phyloP scores from a whole-genome alignment of 2,113 vertebrate genomes.

The Epinephelus moara region DNA sequence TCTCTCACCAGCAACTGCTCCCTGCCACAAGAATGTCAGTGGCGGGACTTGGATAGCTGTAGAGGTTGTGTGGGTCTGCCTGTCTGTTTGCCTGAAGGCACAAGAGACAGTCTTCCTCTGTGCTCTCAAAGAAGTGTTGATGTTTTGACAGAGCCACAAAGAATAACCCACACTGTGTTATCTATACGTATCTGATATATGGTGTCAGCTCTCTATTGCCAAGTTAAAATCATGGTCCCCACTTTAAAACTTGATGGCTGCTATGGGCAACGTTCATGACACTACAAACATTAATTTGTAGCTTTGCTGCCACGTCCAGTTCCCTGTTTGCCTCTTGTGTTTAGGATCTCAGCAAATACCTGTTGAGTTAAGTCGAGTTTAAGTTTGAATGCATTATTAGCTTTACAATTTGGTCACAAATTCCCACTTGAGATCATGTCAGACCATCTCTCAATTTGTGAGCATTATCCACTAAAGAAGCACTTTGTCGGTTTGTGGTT shows the following conservation, averaged over 20 bases:
- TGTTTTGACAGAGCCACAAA: constrained; percentile 26
- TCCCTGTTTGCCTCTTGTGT: background rate
- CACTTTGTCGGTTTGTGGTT: constrained; percentile 25
- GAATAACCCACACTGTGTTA: background rate
- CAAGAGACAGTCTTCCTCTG: background rate
- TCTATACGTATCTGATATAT: constrained; percentile 10
- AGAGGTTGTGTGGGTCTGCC: constrained; percentile 8
- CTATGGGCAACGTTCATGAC: constrained; percentile 4
- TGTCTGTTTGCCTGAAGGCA: background rate
- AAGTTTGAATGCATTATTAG: background rate
- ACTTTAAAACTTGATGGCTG: background rate
- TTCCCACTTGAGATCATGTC: constrained; percentile 3
- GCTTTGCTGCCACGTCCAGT: background rate
- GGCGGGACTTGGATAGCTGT: background rate
- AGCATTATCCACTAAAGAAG: constrained; percentile 24
- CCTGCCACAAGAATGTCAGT: constrained; percentile 48
- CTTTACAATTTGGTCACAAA: background rate
- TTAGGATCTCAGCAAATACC: background rate
- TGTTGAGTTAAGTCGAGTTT: background rate
- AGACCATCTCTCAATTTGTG: constrained; percentile 10
- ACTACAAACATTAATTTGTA: background rate
- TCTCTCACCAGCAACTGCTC: constrained; percentile 43
- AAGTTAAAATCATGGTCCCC: constrained; percentile 7
- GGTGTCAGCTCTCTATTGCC: background rate
- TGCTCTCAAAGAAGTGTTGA: constrained; percentile 12